Percentiles rank a stretch among this genome's conserved stretches.
Evolutionary conservation across 2,113 vertebrate species (phyloP).

Genomic region (Lampris megalopsis): DNA sequence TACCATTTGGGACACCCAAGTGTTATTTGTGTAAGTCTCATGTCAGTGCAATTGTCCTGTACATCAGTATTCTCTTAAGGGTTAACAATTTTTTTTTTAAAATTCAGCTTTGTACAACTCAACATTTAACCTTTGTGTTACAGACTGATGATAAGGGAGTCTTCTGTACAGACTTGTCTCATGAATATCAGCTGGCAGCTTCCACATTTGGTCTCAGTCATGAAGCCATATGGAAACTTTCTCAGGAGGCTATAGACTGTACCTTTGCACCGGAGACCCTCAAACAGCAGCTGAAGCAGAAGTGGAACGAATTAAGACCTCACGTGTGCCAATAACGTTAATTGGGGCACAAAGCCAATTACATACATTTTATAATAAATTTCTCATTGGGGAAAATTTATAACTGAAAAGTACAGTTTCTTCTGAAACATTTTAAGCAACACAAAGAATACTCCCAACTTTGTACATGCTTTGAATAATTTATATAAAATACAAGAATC

Average conservation of each 20-base stretch:
- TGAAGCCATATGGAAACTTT: slow-evolving; percentile 89
- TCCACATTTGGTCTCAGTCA: slow-evolving; percentile 88
- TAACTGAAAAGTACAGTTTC: no score
- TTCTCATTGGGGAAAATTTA: not conserved
- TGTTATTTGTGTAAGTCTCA: slow-evolving; percentile 91
- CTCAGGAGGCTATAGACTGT: slow-evolving; percentile 88
- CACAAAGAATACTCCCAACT: no score
- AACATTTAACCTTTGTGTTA: slow-evolving; percentile 17
- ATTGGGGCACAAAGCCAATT: not conserved
- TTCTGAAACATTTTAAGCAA: no score
- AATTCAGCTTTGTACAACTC: no score
- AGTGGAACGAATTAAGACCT: slow-evolving; percentile 85
- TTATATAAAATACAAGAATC: no score
- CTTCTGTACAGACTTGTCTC: slow-evolving; percentile 92
- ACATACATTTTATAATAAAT: slow-evolving; percentile 22
- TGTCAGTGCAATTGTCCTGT: not conserved
- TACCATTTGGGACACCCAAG: slow-evolving; percentile 88
- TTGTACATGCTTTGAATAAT: no score
- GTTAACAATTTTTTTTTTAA: no score
- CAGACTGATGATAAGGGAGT: slow-evolving; percentile 98
- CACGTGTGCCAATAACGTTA: slow-evolving; percentile 59
- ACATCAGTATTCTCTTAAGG: no score
- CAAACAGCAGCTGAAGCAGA: slow-evolving; percentile 86
- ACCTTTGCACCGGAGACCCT: slow-evolving; percentile 86
- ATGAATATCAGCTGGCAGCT: slow-evolving; percentile 92